Base-by-base conservation (phyloP, 1,140 invertebrate genomes). In the Venturia canescens region DNA sequence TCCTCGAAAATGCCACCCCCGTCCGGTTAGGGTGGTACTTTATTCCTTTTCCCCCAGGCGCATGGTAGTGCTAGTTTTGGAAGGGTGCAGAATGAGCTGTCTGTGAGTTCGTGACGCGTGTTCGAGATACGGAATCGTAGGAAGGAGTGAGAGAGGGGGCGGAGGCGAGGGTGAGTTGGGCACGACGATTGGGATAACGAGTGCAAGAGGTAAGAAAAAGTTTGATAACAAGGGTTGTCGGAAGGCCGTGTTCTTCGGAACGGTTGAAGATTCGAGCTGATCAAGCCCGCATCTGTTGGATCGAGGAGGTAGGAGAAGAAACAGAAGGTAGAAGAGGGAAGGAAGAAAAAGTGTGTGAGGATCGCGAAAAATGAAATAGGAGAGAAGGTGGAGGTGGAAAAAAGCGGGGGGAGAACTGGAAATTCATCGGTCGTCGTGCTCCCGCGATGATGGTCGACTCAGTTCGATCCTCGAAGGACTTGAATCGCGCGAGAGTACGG, bases 161-260 rank as follows among this genome's bases (percentile, higher is more conserved):
- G n/a, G n/a, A 21, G 23, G 44, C 48, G 57, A 50, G 69, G 71
- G 53, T 57, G 4, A 63, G 23, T 13, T 13, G 60, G 5, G 53
- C 15, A 53, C 50, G 18, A 38, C 18, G 53, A 66, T 53, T 66
- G 76, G 71, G 38, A 69, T 84, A 84, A 84, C 79, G 82, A 84
- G 80, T 79, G 76, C 67, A 13, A 57, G 63, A 31, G 50, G 75
- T 44, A 76, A 34, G 38, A 63, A 69, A 80, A 80, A 80, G 79
- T 80, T 80, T 48, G 48, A 27, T 76, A 80, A 80, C 72, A 67
- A 80, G 72, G 72, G 18, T 31, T 57, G 71, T 48, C 72, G 44
- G 71, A 48, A n/a, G 1, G 11, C 21, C 27, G 3, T 63, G 4
- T 63, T 2, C 23, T 23, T 63, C 60, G 15, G 15, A n/a, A n/a